Percentiles rank a stretch among this genome's conserved stretches.
These are phyloP conservation scores for Mugil cephalus DNA, from an alignment of 2,113 vertebrate genomes.

Conservation along the genomic window DNA sequence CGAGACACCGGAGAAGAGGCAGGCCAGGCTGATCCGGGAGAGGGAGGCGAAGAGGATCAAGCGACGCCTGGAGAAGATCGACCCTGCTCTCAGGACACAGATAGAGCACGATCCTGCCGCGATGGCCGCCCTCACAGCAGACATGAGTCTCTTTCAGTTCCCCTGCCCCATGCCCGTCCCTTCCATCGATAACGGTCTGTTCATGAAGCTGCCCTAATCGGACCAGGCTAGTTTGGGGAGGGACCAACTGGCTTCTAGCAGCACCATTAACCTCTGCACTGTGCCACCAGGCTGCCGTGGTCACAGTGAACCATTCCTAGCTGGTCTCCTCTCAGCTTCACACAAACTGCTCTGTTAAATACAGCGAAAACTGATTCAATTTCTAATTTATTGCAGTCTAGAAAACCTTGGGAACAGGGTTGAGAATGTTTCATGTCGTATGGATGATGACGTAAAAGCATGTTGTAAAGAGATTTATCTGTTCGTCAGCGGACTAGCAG, in stretches of 20 bases:
- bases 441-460: slow-evolving; percentile 73
- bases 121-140: slow-evolving; percentile 94
- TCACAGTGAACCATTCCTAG: slow-evolving; percentile 50
- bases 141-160: slow-evolving; percentile 96
- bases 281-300: slow-evolving; percentile 32
- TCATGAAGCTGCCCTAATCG: slow-evolving; percentile 85
- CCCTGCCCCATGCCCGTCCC: slow-evolving; percentile 90
- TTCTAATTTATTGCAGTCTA: slow-evolving; percentile 75
- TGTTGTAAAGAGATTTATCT: slow-evolving; percentile 82
- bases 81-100: slow-evolving; percentile 95
- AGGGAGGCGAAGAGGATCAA: slow-evolving; percentile 96
- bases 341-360: slow-evolving; percentile 59
- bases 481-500: slow-evolving; percentile 58
- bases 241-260: slow-evolving; percentile 15
- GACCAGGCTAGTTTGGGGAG: slow-evolving; percentile 1
- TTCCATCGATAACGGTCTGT: slow-evolving; percentile 92
- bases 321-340: slow-evolving; percentile 45
- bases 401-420: slow-evolving; percentile 72
- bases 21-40: slow-evolving; percentile 94
- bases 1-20: slow-evolving; percentile 95
- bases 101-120: slow-evolving; percentile 97
- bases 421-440: slow-evolving; percentile 69
- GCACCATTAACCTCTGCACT: slow-evolving; percentile 40
- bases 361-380: slow-evolving; percentile 53
- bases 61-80: slow-evolving; percentile 95